Evolutionary conservation across 2,797 vertebrate species (phyloP).

Genomic region (Spheniscus humboldti): DNA sequence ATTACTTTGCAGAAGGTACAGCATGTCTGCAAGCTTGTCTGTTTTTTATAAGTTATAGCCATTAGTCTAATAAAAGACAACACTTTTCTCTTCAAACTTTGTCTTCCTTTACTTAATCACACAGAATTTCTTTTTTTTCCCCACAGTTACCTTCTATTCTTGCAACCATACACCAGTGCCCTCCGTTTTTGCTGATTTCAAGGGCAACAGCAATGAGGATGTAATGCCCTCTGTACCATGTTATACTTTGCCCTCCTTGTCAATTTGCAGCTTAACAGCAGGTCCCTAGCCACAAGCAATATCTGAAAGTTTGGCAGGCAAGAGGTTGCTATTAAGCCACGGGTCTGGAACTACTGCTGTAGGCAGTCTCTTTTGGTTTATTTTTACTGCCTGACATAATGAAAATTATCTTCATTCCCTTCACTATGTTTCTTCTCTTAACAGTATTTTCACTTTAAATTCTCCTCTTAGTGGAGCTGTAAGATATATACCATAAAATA

Average conservation of each 20-base stretch:
- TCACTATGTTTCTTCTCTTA: slow-evolving; percentile 17
- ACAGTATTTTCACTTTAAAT: slow-evolving; percentile 3
- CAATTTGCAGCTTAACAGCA: not conserved
- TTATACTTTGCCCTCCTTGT: not conserved
- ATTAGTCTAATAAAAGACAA: not conserved
- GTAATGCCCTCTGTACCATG: not conserved
- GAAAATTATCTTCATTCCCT: slow-evolving; percentile 19
- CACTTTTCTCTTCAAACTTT: not conserved
- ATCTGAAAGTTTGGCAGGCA: not conserved
- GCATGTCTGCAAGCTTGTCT: not conserved
- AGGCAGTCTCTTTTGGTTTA: slow-evolving; percentile 16
- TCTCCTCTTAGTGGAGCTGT: not conserved
- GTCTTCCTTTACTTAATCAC: not conserved
- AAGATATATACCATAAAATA: not conserved
- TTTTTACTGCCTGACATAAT: slow-evolving; percentile 32
- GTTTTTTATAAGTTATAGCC: not conserved
- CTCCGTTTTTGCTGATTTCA: not conserved
- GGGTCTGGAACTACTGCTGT: not conserved
- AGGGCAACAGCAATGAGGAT: not conserved
- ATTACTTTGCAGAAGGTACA: not conserved
- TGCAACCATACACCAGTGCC: not conserved
- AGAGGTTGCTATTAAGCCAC: slow-evolving; percentile 21
- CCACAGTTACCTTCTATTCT: not conserved
- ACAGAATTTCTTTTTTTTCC: not conserved
- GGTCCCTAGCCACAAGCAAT: not conserved